phyloP scores from a whole-genome alignment of 2,888 invertebrate species.

The Aphidoletes aphidimyza region DNA sequence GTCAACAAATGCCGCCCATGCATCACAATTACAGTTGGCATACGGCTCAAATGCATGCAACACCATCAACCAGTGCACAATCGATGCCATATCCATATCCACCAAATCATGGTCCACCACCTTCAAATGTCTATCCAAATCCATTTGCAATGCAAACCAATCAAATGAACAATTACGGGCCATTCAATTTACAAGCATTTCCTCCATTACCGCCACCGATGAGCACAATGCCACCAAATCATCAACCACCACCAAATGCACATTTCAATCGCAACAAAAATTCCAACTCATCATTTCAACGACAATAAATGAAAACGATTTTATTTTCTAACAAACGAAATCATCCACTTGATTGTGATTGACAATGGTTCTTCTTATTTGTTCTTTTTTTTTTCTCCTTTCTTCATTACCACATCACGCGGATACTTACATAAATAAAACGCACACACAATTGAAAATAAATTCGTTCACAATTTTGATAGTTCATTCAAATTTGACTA shows the following conservation, averaged over 20 bases:
- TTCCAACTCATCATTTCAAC: neutral
- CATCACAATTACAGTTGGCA: constrained; percentile 22
- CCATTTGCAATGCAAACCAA: constrained; percentile 34
- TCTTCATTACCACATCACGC: neutral
- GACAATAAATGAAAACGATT: constrained; percentile 7
- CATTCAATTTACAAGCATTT: constrained; percentile 15
- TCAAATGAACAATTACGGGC: neutral
- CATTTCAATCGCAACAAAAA: neutral
- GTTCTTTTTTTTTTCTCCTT: neutral
- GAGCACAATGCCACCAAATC: neutral
- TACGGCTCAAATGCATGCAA: neutral
- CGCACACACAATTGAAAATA: no score
- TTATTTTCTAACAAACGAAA: neutral
- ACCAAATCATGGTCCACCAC: neutral
- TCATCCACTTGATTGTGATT: constrained; percentile 32
- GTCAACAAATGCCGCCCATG: neutral
- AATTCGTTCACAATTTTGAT: no score
- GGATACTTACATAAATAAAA: neutral
- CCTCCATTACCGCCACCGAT: neutral
- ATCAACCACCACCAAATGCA: neutral
- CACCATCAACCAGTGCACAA: neutral
- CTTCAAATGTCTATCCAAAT: neutral
- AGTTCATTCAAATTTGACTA: no score
- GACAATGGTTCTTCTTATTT: neutral
- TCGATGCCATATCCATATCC: neutral